Base-by-base conservation (phyloP, 2,888 invertebrate species). In the Linyphia triangularis region DNA sequence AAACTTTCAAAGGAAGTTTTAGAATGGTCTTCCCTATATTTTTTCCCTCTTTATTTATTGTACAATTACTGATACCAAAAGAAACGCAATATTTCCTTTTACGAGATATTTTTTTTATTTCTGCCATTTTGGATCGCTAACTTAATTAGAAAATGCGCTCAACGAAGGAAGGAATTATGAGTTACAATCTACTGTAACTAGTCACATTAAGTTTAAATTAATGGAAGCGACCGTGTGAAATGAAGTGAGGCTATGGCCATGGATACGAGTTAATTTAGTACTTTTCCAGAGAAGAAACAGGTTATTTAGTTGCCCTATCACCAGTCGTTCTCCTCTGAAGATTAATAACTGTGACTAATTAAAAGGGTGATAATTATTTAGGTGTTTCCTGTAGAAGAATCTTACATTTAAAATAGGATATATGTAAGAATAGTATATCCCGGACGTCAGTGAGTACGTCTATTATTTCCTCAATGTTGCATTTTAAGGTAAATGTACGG, bases 121-220 rank as follows among this genome's bases (percentile, higher is more conserved):
- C 30, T 59, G 16, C 40, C 61, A 26, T 26, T 82, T 82, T 37
- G 59, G 61, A 33, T 63, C 24, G 16, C n/a, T 40, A 82, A 82
- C 70, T 82, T 82, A 82, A 82, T 82, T 82, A 82, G 82, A 82
- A 82, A 82, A 69, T 63, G 40, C 70, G 24, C n/a, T 61, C 70
- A 40, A 28, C 61, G 72, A 19, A 61, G 61, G 10, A 26, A 72
- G 70, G 57, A 72, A 61, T 59, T 70, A 82, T 82, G 82, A 72
- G 61, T 72, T 72, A 82, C 77, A 77, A 77, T 77, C 77, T 77
- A 61, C 61, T 33, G 33, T 81, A 81, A 81, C 69, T 81, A 70
- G 69, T 81, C 81, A 69, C 81, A 70, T 82, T 82, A 82, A 82
- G 37, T 70, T 82, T 59, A 59, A 82, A 82, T 82, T 82, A 82